Base-by-base conservation (phyloP, 2,113 vertebrate species). In the Nothobranchius kuhntae region DNA sequence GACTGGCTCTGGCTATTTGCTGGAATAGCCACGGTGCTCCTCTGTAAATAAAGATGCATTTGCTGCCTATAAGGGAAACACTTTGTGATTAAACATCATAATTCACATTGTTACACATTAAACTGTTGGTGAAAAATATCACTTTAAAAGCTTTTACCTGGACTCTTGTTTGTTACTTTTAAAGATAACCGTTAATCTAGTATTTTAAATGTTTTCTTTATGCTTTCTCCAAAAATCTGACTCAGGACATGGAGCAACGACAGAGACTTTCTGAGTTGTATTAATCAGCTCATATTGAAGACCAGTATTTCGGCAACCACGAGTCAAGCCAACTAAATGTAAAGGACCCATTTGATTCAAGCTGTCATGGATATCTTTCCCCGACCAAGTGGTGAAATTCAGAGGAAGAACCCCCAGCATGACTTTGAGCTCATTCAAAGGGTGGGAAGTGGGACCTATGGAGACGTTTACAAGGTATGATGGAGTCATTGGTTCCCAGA, bases 371-470 rank as follows among this genome's bases (percentile, higher is more conserved):
- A 97, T 82, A 91, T 90, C 58, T 93, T 91, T 84, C 86, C 85
- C 58, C 93, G 95, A 84, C 92, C 95, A 58, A 93, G 93, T 72
- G 94, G 93, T 45, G 97, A 99, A 71, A 99, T 99, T 81, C 94
- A 96, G 90, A 91, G 97, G 85, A 93, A 92, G 81, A 99, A 99
- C 89, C 98, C 98, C 17, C 98, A 99, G 90, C 93, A 98, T 35
- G 98, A 99, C 92, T 98, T 96, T 68, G 98, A 99, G 91, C 94
- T 99, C 30, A 94, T 99, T 53, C 98, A 99, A 92, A 87, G 97
- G 66, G 96, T 99, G 65, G 98, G 98, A 70, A 99, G 98, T 77
- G 98, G 98, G 83, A 99, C 97, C 44, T 99, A 99, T 78, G 98
- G 98, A 68, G 97, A 99, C 67, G 98, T 99, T 24, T 99, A 97